Base-by-base conservation (phyloP, 2,888 invertebrate species). In the Nymphalis urticae region DNA sequence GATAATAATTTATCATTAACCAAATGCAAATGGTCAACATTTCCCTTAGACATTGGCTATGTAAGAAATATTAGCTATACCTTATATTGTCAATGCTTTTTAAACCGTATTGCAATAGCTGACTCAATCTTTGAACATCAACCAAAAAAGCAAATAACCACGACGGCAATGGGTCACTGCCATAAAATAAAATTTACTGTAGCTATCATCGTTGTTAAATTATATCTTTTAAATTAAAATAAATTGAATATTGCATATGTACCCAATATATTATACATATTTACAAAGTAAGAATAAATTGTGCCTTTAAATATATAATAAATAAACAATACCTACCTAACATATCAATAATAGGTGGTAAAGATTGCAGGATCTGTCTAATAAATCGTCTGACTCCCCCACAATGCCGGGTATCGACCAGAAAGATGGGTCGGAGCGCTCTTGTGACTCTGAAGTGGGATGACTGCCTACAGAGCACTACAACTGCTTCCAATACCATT, bases 281-380 rank as follows among this genome's bases (percentile, higher is more conserved):
- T 50, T 13, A 3, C 13, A 42, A 42, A 4, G 42, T 13, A 42
- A 42, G 0, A 13, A 42, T 13, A 42, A 13, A 42, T 13, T 42
- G 27, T 32, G 27, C 27, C 2, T 27, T 17, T 48, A 10, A 48
- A n/a, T 48, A 0, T 6, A 48, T 48, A 51, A 51, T 13, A 42
- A 48, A 2, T 10, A 24, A 13, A n/a, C 17, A 4, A 19, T 32
- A 19, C 85, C 75, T 71, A 93, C 96, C 95, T 79, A 98, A 87
- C 97, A 98, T 97, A 85, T 97, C 97, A 75, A 97, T 88, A 77
- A 97, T 97, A 6, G 97, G 97, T 17, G 97, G 97, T 75, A 97
- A 83, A 0, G 97, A 96, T 88, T 97, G 97, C 70, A 97, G 89
- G 75, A 97, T 97, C 89, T 97, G 97, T 74, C 96, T 84, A 59